A percentile compares a stretch with the other conserved stretches of the same genome.
phyloP scores from a whole-genome alignment of 1,140 invertebrate genomes.

The Nilaparvata lugens region DNA sequence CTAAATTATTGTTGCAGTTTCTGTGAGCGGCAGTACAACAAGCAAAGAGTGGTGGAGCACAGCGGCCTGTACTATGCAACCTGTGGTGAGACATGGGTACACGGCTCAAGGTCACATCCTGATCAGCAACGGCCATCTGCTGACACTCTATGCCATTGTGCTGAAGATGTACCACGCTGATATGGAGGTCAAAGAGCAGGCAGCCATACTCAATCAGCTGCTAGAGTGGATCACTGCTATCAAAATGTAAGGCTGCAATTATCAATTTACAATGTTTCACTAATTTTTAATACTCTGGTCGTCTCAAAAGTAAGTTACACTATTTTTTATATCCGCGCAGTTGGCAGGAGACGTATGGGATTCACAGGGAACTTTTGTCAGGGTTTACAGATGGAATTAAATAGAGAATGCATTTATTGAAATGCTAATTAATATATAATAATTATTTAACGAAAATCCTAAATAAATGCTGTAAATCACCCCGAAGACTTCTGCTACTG shows the following conservation, averaged over 20 bases:
- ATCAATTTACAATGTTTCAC: conserved; percentile 5
- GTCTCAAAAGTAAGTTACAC: no score
- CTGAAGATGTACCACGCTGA: conserved; percentile 32
- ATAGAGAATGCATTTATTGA: no score
- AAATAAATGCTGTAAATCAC: no score
- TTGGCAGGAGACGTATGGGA: not conserved
- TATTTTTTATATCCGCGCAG: no score
- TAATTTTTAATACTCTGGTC: not conserved
- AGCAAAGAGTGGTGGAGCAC: conserved; percentile 33
- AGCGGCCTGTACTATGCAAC: conserved; percentile 37
- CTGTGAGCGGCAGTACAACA: conserved; percentile 27
- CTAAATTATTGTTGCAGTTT: no score
- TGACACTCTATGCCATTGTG: conserved; percentile 40
- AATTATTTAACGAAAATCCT: no score
- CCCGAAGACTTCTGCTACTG: no score
- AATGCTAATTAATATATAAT: no score
- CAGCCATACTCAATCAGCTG: conserved; percentile 38
- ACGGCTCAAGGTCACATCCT: conserved; percentile 37
- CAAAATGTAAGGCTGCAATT: conserved; percentile 41
- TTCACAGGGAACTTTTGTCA: not conserved
- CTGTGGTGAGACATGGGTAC: conserved; percentile 35
- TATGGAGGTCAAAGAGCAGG: conserved; percentile 38
- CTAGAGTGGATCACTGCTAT: conserved; percentile 40
- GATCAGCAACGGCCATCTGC: conserved; percentile 36
- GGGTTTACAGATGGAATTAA: not conserved